phyloP scores from a whole-genome alignment of 2,888 invertebrate species.

The Eristalis arbustorum region DNA sequence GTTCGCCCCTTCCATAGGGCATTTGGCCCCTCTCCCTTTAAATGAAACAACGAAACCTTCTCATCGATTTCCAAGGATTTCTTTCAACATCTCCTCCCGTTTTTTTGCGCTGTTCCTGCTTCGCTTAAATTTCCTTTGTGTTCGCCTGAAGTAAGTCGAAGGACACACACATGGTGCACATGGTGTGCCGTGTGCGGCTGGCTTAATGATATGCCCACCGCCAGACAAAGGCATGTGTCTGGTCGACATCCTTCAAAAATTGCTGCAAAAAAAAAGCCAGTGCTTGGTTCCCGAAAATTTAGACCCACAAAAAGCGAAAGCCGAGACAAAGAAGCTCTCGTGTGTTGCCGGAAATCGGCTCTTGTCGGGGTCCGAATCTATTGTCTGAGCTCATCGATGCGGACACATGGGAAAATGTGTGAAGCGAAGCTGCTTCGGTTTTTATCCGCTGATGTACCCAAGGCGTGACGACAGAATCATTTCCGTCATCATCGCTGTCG shows the following conservation, averaged over 20 bases:
- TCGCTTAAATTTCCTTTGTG: conserved; percentile 22
- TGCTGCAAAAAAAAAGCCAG: not conserved
- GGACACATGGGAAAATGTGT: conserved; percentile 52
- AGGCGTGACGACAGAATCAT: conserved; percentile 2
- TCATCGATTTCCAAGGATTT: conserved; percentile 59
- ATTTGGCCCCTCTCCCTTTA: conserved; percentile 54
- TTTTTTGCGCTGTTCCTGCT: conserved; percentile 6
- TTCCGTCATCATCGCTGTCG: conserved; percentile 13
- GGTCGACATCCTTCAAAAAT: conserved; percentile 38
- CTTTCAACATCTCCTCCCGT: not conserved
- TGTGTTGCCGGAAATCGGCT: conserved; percentile 58
- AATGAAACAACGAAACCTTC: conserved; percentile 4
- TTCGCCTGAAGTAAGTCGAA: conserved; percentile 44
- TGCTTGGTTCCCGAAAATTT: not conserved
- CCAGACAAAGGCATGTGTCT: conserved; percentile 55
- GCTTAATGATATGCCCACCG: conserved; percentile 41
- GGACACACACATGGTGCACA: conserved; percentile 43
- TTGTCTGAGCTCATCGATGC: conserved; percentile 46
- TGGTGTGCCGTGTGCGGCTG: too few relatives aligned
- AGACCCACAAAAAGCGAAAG: not conserved
- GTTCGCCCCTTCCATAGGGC: conserved; percentile 34
- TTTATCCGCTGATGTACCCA: not conserved
- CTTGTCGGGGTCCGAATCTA: conserved; percentile 19
- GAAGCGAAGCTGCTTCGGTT: conserved; percentile 39
- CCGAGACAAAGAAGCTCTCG: conserved; percentile 26